Percentiles rank a stretch among this genome's conserved stretches.
These are phyloP conservation scores for Mimas tiliae DNA, from an alignment of 2,888 invertebrate species.

Conservation along the genomic window DNA sequence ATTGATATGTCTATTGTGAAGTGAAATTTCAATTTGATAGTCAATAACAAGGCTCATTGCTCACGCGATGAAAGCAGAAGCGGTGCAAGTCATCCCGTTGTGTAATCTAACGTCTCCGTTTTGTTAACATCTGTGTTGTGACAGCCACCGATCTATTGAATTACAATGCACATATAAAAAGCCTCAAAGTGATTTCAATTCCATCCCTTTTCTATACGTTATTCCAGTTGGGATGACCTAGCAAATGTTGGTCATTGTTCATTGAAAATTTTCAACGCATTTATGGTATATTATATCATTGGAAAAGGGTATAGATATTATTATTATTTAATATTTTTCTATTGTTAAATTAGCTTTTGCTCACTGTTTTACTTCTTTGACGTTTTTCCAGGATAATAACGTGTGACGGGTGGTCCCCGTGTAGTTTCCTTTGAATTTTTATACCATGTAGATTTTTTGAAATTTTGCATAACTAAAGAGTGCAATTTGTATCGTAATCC, in stretches of 20 bases:
- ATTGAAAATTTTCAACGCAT: not conserved
- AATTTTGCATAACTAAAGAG: no score
- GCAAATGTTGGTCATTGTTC: constrained; percentile 26
- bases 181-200: constrained; percentile 24
- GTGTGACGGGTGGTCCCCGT: no score
- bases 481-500: no score
- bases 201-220: constrained; percentile 2
- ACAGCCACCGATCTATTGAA: constrained; percentile 45
- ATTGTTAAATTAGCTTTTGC: no score
- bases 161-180: constrained; percentile 35
- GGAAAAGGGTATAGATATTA: no score
- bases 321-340: no score
- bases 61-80: constrained; percentile 34
- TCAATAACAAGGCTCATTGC: constrained; percentile 43
- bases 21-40: constrained; percentile 49
- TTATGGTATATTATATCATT: no score
- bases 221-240: constrained; percentile 1
- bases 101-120: constrained; percentile 32
- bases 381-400: no score
- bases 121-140: constrained; percentile 49
- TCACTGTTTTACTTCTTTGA: no score
- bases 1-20: constrained; percentile 50
- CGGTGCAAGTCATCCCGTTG: constrained; percentile 47
- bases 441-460: no score
- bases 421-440: no score